Percentiles rank a stretch among this genome's conserved stretches.
Conservation (phyloP, 2,113 vertebrate genomes). For the Epinephelus cyanopodus region DNA sequence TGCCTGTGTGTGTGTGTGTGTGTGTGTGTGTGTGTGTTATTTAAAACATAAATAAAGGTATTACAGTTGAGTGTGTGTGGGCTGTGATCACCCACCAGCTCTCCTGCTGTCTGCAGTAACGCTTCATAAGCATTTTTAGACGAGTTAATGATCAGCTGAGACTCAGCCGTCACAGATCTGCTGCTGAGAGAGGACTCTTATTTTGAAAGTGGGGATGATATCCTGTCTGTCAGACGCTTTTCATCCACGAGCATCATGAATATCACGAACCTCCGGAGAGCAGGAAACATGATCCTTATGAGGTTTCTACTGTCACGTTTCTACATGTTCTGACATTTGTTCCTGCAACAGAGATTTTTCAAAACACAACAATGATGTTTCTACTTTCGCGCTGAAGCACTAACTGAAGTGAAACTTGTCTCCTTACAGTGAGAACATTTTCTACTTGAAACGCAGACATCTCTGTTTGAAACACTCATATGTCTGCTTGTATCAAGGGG, state of each 20-base stretch:
- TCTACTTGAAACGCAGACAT: not conserved
- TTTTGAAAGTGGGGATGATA: slow-evolving; percentile 13
- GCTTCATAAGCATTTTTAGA: slow-evolving; percentile 26
- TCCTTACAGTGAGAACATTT: not conserved
- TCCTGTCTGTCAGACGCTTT: not conserved
- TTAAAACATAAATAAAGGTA: slow-evolving; percentile 29
- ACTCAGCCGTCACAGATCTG: slow-evolving; percentile 19
- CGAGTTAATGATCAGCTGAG: slow-evolving; percentile 52
- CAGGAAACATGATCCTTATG: no score
- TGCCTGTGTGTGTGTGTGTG: slow-evolving; percentile 20
- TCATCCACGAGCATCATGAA: no score
- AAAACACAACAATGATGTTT: no score
- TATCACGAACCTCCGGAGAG: no score
- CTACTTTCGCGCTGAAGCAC: no score
- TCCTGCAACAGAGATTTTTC: not conserved
- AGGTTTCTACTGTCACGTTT: not conserved
- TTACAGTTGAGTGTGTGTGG: slow-evolving; percentile 38
- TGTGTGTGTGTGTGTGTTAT: slow-evolving; percentile 22
- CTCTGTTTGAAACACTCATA: not conserved
- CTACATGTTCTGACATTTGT: not conserved
- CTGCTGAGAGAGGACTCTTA: slow-evolving; percentile 32
- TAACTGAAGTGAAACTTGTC: no score
- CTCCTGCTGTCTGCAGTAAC: slow-evolving; percentile 43
- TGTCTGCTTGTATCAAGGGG: no score
- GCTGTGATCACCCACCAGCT: slow-evolving; percentile 42